Base-by-base conservation (phyloP, 2,113 vertebrate species). In the Acanthisitta chloris region DNA sequence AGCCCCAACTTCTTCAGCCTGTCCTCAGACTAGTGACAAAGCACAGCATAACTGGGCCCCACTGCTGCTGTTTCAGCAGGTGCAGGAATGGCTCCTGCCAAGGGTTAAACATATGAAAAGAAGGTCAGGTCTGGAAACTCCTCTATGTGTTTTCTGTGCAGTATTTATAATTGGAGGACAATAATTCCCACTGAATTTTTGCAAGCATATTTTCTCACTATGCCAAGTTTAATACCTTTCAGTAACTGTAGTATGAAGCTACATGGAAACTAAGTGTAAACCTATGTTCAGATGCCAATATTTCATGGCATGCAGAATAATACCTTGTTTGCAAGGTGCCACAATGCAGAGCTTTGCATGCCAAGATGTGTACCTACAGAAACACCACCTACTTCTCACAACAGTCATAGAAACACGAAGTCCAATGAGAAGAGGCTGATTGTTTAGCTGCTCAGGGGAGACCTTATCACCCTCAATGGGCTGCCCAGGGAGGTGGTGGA, bases 371-470 rank as follows among this genome's bases (percentile, higher is more conserved):
- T 43, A 24, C 20, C 25, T 65, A 23, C 29, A 80, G 42, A 64
- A 91, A 72, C 6, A 48, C 13, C 13, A 42, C 3, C 0, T 24
- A 43, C 12, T 52, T 79, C 26, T 64, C 36, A 21, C 18, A 71
- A 71, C 4, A 66, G 14, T 1, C 2, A 54, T 15, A 67, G 5
- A 8, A 1, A 33, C 6, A 14, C n/a, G n/a, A n/a, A n/a, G n/a
- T n/a, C n/a, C n/a, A n/a, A n/a, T n/a, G n/a, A n/a, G n/a, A n/a
- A n/a, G n/a, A n/a, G n/a, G n/a, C n/a, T n/a, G n/a, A n/a, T n/a
- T n/a, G n/a, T n/a, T n/a, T n/a, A n/a, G n/a, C n/a, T n/a, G n/a
- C n/a, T n/a, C n/a, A n/a, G n/a, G n/a, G n/a, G n/a, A n/a, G n/a
- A n/a, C n/a, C n/a, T n/a, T n/a, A n/a, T n/a, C n/a, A n/a, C n/a